Evolutionary conservation across 1,140 invertebrate genomes (phyloP), one percentile per base, ranked within the genome.

Genomic region (Heliconius hewitsoni): DNA sequence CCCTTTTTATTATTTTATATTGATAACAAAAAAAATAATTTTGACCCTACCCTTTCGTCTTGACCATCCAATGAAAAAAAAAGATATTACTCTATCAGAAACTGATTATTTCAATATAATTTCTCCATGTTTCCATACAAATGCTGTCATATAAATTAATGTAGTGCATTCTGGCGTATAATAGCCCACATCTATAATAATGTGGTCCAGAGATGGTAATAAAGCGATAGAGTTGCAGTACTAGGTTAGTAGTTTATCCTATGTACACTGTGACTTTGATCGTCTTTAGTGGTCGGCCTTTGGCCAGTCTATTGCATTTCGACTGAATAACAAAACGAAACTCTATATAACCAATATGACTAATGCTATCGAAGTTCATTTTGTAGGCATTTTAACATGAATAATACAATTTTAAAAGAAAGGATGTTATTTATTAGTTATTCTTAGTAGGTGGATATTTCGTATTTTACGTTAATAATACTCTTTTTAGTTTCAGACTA

Each of bases 291-390:
- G 78, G 78, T 72, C 78, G 78, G 66, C 60, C 70, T 74, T 70
- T 71, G 74, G 73, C 70, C 75, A 81, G 27, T 79, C 80, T 85
- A 85, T 89, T 87, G 85, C 87, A 82, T 85, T 85, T 85, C 78
- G 76, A 84, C 85, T 89, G 87, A 87, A 86, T 84, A 90, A 90
- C 89, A 89, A 46, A 82, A 79, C 71, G 73, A 73, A 74, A 78
- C 79, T 78, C 79, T 71, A 78, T 80, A 70, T 70, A 70, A 16
- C 39, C 19, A 50, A 34, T 42, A 76, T 76, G 66, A 71, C 74
- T 70, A 76, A 70, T 76, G 18, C n/a, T 2, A 71, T 46, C 66
- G 60, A 70, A 19, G 73, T 60, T 30, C 30, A 71, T 71, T 76
- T 76, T 76, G 60, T 46, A 71, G 42, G 23, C 57, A 30, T 23